A percentile compares a stretch with the other conserved stretches of the same genome.
These are phyloP conservation scores for Athrips mouffetella DNA, from an alignment of 2,888 invertebrate genomes.

Conservation along the genomic window DNA sequence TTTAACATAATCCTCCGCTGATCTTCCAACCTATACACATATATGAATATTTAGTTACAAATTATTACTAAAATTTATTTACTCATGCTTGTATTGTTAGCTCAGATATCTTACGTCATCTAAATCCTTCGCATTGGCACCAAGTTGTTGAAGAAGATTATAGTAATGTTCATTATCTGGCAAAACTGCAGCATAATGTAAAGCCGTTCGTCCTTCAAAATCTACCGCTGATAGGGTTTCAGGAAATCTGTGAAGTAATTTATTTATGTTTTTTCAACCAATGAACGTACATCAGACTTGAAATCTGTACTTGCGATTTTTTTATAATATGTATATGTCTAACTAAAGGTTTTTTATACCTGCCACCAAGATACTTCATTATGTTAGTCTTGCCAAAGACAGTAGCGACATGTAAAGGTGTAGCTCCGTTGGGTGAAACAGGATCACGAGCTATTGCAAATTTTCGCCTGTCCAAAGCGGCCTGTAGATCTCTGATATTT, in stretches of 20 bases:
- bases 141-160: conserved; percentile 89
- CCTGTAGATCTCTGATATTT: conserved; percentile 89
- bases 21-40: conserved; percentile 81
- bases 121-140: conserved; percentile 88
- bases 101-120: conserved; percentile 90
- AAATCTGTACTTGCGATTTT: background rate
- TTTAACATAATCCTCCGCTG: conserved; percentile 87
- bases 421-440: conserved; percentile 88
- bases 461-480: conserved; percentile 91
- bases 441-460: conserved; percentile 93
- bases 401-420: conserved; percentile 91
- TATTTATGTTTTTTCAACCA: background rate
- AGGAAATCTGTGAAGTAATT: conserved; percentile 84
- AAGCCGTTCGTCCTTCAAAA: conserved; percentile 88
- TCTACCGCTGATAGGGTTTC: conserved; percentile 90
- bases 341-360: conserved; percentile 36
- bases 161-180: conserved; percentile 93
- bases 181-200: conserved; percentile 92
- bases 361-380: conserved; percentile 80
- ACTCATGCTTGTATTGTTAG: no score
- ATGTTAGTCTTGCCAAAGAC: conserved; percentile 90
- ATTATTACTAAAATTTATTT: no score
- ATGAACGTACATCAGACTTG: no score
- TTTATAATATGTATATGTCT: background rate
- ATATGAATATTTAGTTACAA: background rate